These are phyloP conservation scores for Erebia epiphron DNA, from an alignment of 2,888 invertebrate species.

Conservation along the genomic window DNA sequence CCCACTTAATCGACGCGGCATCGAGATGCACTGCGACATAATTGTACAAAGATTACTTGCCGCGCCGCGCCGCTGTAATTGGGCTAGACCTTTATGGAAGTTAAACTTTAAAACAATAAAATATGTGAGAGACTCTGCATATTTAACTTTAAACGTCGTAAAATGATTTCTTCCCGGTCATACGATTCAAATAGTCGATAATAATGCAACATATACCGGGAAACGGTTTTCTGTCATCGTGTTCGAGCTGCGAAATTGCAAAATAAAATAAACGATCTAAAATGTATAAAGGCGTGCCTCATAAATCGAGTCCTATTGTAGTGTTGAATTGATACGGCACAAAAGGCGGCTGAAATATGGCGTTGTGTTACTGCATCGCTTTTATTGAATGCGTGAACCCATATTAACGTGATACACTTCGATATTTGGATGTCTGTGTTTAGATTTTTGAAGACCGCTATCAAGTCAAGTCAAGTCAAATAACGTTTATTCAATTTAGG, in stretches of 20 bases:
- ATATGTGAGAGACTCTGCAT: background rate
- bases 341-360: slow-evolving; percentile 60
- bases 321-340: slow-evolving; percentile 57
- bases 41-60: no score
- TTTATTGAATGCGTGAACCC: slow-evolving; percentile 51
- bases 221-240: slow-evolving; percentile 31
- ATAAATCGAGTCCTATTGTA: slow-evolving; percentile 59
- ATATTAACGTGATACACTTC: slow-evolving; percentile 4
- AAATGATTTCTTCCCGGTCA: slow-evolving; percentile 10
- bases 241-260: slow-evolving; percentile 33
- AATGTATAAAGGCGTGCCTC: slow-evolving; percentile 37
- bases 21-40: no score
- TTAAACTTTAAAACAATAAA: background rate
- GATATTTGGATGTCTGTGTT: background rate
- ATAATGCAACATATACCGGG: slow-evolving; percentile 18
- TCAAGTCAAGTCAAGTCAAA: no score
- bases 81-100: no score
- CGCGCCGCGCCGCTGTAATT: no score
- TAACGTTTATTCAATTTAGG: no score
- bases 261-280: slow-evolving; percentile 39
- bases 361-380: slow-evolving; percentile 45
- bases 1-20: no score
- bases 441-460: background rate
- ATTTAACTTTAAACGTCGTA: background rate
- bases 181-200: slow-evolving; percentile 5